Conservation (phyloP, 2,888 invertebrate species). For the Ichneumoninae sp. region DNA sequence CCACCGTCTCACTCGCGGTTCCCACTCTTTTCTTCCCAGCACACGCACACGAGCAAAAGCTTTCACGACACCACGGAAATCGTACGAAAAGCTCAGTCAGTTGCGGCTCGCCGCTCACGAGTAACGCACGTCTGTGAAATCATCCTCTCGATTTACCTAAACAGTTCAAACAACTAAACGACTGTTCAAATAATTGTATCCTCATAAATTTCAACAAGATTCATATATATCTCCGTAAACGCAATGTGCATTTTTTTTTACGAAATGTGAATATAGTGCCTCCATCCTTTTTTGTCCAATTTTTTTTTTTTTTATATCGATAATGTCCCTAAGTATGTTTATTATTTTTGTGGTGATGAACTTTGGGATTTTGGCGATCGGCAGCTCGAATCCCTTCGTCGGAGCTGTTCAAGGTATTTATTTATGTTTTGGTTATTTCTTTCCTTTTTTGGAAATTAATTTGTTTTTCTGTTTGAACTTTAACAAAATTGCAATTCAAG, state of each 20-base stretch:
- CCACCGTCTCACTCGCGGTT: slow-evolving; percentile 42
- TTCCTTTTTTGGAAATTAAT: slow-evolving; percentile 16
- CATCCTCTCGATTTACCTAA: slow-evolving; percentile 27
- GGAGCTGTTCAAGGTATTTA: slow-evolving; percentile 73
- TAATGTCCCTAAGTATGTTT: slow-evolving; percentile 61
- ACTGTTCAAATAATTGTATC: slow-evolving; percentile 2
- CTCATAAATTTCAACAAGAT: neutral
- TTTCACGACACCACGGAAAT: slow-evolving; percentile 62
- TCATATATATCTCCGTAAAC: slow-evolving; percentile 5
- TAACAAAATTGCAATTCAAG: slow-evolving; percentile 3
- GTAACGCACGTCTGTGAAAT: slow-evolving; percentile 51
- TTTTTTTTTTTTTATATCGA: neutral
- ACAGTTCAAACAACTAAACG: neutral
- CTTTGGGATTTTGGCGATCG: slow-evolving; percentile 62
- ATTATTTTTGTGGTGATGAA: slow-evolving; percentile 63
- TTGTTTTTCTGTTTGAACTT: neutral
- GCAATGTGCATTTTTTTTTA: slow-evolving; percentile 7
- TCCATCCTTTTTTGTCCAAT: slow-evolving; percentile 12
- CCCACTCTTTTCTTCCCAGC: slow-evolving; percentile 52
- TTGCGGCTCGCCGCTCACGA: slow-evolving; percentile 70
- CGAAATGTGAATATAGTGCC: slow-evolving; percentile 35
- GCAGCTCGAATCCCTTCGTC: slow-evolving; percentile 68
- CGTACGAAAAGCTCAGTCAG: slow-evolving; percentile 75
- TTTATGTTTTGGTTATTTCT: slow-evolving; percentile 5
- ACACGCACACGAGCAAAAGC: slow-evolving; percentile 59